Evolutionary conservation across 2,797 vertebrate species (phyloP).

Genomic region (Protosalanx chinensis): DNA sequence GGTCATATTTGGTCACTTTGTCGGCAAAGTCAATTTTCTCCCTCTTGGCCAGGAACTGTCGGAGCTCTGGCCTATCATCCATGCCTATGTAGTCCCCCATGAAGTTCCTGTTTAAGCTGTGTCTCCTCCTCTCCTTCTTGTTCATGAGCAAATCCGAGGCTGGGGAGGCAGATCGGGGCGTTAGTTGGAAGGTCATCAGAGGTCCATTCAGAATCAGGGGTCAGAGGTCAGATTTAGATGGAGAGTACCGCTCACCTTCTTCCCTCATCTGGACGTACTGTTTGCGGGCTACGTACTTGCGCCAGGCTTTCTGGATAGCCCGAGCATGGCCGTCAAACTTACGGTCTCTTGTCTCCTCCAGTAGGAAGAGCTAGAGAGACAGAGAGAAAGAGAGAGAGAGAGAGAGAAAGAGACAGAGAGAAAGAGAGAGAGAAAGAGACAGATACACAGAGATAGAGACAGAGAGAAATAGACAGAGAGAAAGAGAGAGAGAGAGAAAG

Average conservation of each 20-base stretch:
- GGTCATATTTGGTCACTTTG: slow-evolving; percentile 91
- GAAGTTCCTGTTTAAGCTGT: slow-evolving; percentile 98
- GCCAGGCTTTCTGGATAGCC: slow-evolving; percentile 93
- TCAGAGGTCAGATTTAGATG: background rate
- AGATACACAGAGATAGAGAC: background rate
- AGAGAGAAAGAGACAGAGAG: background rate
- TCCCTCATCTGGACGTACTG: slow-evolving; percentile 98
- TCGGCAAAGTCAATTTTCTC: slow-evolving; percentile 98
- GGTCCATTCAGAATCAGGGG: background rate
- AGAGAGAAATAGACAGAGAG: slow-evolving; percentile 83
- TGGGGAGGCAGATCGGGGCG: slow-evolving; percentile 43
- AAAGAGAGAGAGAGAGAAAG: slow-evolving; percentile 20
- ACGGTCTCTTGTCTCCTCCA: slow-evolving; percentile 95
- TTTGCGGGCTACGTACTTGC: slow-evolving; percentile 88
- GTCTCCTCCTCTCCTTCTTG: slow-evolving; percentile 90
- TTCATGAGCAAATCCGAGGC: slow-evolving; percentile 94
- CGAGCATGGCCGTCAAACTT: slow-evolving; percentile 95
- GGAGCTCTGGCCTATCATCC: slow-evolving; percentile 31
- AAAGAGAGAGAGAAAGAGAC: background rate
- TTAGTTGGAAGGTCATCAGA: background rate
- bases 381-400: slow-evolving; percentile 12
- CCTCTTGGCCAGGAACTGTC: slow-evolving; percentile 91
- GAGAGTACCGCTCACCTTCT: slow-evolving; percentile 77
- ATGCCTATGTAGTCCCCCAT: slow-evolving; percentile 94
- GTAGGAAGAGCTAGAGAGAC: slow-evolving; percentile 83